Conservation (phyloP, 2,888 invertebrate species). For the Entomobrya proxima region DNA sequence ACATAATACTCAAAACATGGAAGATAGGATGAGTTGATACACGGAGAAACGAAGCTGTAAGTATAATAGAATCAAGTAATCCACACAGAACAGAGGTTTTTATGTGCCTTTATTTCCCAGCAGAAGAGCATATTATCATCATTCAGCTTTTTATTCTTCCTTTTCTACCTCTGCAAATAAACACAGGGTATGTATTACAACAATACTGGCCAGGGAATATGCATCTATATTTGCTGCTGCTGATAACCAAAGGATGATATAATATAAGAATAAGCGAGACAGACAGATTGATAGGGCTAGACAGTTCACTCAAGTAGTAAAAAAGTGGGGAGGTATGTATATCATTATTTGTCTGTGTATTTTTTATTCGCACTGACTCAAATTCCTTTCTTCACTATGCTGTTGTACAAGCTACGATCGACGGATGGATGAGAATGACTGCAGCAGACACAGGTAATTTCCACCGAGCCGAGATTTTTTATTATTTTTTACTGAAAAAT, state of each 20-base stretch:
- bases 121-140: not conserved
- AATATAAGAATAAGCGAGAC: not conserved
- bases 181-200: not conserved
- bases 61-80: slow-evolving; percentile 11
- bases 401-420: not conserved
- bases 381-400: not conserved
- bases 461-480: slow-evolving; percentile 16
- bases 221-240: too few species aligned
- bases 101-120: not conserved
- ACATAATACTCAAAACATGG: too few species aligned
- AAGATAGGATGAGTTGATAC: not conserved
- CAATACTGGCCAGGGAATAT: not conserved
- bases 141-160: slow-evolving; percentile 4
- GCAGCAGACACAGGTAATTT: slow-evolving; percentile 26
- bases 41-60: not conserved
- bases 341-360: not conserved
- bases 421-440: not conserved
- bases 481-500: not conserved
- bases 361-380: slow-evolving; percentile 1
- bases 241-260: too few species aligned
- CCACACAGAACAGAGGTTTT: not conserved
- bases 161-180: not conserved
- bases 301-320: not conserved
- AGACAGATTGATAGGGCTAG: not conserved
- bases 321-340: not conserved